Percentiles rank a stretch among this genome's conserved stretches.
These are phyloP conservation scores for Coenonympha arcania DNA, from an alignment of 2,888 invertebrate species.

Conservation along the genomic window DNA sequence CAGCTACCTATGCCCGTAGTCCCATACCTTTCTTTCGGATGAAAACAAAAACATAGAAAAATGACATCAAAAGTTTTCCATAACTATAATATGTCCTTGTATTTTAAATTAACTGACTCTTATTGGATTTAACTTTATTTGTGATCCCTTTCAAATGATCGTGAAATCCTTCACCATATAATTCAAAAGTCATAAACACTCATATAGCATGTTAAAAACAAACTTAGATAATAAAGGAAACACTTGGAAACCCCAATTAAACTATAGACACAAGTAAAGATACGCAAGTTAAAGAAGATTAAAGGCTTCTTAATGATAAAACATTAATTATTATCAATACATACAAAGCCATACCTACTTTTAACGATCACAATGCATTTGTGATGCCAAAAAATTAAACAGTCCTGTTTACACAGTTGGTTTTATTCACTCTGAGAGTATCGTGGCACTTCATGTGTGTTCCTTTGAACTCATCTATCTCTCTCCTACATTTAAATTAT, in stretches of 20 bases:
- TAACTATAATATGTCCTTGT: no score
- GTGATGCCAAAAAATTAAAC: slow-evolving; percentile 14
- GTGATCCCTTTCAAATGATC: no score
- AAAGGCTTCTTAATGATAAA: not conserved
- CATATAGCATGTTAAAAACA: no score
- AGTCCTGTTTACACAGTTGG: slow-evolving; percentile 49
- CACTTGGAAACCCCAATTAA: no score
- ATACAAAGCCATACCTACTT: slow-evolving; percentile 4
- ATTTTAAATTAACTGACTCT: no score
- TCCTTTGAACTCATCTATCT: slow-evolving; percentile 30
- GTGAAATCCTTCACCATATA: no score
- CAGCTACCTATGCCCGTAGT: no score
- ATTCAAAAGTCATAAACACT: no score
- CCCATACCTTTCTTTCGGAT: no score
- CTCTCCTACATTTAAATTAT: slow-evolving; percentile 35
- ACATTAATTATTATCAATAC: not conserved
- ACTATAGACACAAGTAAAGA: not conserved
- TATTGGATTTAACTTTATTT: no score
- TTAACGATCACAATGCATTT: slow-evolving; percentile 9
- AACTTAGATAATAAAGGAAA: not conserved
- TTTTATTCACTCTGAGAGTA: slow-evolving; percentile 36
- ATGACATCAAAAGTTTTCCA: no score
- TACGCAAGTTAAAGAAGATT: not conserved
- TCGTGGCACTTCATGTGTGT: slow-evolving; percentile 42
- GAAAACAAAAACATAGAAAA: no score